These are phyloP conservation scores for Trematomus bernacchii DNA, from an alignment of 2,797 vertebrate species.

Conservation along the genomic window DNA sequence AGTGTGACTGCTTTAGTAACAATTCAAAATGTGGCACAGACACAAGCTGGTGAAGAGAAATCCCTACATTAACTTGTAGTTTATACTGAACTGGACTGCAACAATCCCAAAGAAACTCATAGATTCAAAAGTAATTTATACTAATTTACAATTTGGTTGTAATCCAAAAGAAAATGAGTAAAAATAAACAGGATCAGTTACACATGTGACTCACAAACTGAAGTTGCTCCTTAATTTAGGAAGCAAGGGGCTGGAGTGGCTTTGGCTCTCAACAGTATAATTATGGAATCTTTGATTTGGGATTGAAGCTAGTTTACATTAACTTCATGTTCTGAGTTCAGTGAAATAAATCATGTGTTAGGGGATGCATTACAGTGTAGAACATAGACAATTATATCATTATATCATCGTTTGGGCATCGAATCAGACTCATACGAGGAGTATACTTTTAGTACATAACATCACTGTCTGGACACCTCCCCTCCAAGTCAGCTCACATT, in stretches of 20 bases:
- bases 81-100: conserved; percentile 8
- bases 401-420: conserved; percentile 36
- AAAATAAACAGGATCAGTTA: conserved; percentile 12
- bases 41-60: conserved; percentile 27
- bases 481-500: conserved; percentile 53
- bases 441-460: conserved; percentile 55
- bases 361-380: conserved; percentile 66
- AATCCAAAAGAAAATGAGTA: conserved; percentile 27
- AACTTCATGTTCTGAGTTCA: conserved; percentile 42
- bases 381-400: conserved; percentile 56
- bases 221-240: conserved; percentile 20
- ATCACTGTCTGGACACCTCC: conserved; percentile 32
- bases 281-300: conserved; percentile 31
- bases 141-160: conserved; percentile 54
- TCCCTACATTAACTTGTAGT: background rate
- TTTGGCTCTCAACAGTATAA: conserved; percentile 29
- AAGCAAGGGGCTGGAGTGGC: conserved; percentile 46
- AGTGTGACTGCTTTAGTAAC: conserved; percentile 47
- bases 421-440: conserved; percentile 53
- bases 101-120: conserved; percentile 9
- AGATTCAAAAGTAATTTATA: conserved; percentile 19
- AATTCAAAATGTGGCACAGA: conserved; percentile 39
- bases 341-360: conserved; percentile 23
- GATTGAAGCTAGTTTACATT: conserved; percentile 14
- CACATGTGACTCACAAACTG: conserved; percentile 3